Evolutionary conservation across 2,113 vertebrate species (phyloP).

Genomic region (Cottus gobio): DNA sequence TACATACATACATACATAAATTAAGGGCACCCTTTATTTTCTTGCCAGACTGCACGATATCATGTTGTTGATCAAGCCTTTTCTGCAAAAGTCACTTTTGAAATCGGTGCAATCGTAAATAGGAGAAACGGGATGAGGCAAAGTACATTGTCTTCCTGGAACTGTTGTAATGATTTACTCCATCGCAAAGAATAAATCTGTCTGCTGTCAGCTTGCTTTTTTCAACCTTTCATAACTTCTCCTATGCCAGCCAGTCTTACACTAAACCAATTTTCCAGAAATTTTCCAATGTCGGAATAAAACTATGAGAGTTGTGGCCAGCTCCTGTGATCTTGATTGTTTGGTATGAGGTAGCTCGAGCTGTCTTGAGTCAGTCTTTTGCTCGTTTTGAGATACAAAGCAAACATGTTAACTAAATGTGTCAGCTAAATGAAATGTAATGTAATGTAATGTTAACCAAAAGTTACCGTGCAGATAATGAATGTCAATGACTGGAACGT

Average conservation of each 20-base stretch:
- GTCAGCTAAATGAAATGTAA: no score
- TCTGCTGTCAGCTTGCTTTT: background rate
- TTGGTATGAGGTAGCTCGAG: background rate
- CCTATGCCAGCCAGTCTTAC: no score
- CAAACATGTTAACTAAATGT: no score
- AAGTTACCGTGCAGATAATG: background rate
- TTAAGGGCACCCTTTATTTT: no score
- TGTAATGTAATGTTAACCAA: no score
- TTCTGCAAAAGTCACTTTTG: no score
- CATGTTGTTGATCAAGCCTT: no score
- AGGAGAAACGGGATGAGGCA: no score
- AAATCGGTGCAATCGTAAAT: no score
- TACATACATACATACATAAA: no score
- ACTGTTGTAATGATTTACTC: background rate
- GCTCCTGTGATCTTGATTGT: background rate
- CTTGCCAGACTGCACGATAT: no score
- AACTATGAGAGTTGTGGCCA: background rate
- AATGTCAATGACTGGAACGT: background rate
- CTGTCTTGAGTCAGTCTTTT: background rate
- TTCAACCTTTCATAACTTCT: background rate
- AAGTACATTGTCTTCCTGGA: no score
- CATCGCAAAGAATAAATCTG: background rate
- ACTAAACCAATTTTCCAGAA: background rate
- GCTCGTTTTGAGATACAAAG: background rate
- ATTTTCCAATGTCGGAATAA: background rate